phyloP scores from a whole-genome alignment of 2,888 invertebrate species.

The Diplolepis rosae region DNA sequence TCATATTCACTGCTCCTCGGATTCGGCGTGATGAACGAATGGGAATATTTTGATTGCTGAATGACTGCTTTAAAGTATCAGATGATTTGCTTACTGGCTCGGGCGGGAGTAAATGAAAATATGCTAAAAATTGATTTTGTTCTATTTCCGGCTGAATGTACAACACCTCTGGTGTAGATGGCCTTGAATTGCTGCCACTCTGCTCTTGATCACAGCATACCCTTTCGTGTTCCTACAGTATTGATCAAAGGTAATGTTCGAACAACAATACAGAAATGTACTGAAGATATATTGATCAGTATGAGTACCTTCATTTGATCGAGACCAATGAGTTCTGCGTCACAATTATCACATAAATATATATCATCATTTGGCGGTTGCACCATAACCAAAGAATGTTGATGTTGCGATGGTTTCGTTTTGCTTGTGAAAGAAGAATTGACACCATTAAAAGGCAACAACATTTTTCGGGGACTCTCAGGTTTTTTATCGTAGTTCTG shows the following conservation, averaged over 20 bases:
- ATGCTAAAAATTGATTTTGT: conserved; percentile 74
- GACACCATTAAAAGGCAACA: conserved; percentile 69
- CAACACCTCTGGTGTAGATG: conserved; percentile 65
- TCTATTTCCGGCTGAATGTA: conserved; percentile 55
- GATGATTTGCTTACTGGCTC: conserved; percentile 19
- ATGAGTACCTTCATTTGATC: conserved; percentile 75
- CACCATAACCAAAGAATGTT: conserved; percentile 74
- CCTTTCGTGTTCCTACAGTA: conserved; percentile 74
- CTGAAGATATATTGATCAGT: conserved; percentile 11
- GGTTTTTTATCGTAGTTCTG: conserved; percentile 70
- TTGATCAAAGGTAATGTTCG: conserved; percentile 35
- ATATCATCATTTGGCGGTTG: conserved; percentile 79
- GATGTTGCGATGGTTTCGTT: conserved; percentile 61
- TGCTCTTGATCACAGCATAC: conserved; percentile 72
- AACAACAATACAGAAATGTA: conserved; percentile 11
- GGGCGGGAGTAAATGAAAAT: conserved; percentile 70
- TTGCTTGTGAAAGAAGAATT: conserved; percentile 53
- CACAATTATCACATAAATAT: conserved; percentile 85
- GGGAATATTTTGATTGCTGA: conserved; percentile 36
- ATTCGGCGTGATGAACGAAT: conserved; percentile 71
- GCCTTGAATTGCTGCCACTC: conserved; percentile 72
- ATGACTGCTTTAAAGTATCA: conserved; percentile 38
- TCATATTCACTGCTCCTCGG: conserved; percentile 72
- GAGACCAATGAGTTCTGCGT: conserved; percentile 81
- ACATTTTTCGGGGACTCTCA: conserved; percentile 72